Evolutionary conservation across 1,140 invertebrate genomes (phyloP).

Genomic region (Rhopalosiphum padi): DNA sequence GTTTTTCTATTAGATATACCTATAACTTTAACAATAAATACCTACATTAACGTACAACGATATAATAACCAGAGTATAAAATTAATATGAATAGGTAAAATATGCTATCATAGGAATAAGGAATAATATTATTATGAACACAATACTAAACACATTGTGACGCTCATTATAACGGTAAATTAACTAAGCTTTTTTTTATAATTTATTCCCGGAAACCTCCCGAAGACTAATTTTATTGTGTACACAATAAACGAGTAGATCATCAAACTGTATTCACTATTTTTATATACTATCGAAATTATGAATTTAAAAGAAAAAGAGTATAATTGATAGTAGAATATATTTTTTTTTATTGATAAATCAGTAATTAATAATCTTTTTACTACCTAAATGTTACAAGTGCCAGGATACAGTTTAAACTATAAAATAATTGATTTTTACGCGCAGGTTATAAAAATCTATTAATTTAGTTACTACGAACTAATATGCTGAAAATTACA

Average conservation of each 20-base stretch:
- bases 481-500: too few relatives aligned
- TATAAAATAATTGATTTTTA: not conserved
- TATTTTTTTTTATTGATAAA: not conserved
- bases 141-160: not conserved
- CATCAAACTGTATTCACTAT: not conserved
- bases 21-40: not conserved
- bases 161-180: not conserved
- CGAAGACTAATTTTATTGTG: not conserved
- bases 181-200: not conserved
- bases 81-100: not conserved
- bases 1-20: not conserved
- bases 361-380: not conserved
- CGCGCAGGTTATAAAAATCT: too few relatives aligned
- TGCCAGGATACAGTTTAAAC: not conserved
- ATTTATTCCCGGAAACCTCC: not conserved
- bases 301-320: not conserved
- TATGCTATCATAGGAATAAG: not conserved
- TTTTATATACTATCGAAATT: too few relatives aligned
- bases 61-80: not conserved
- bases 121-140: not conserved
- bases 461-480: too few relatives aligned
- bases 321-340: not conserved
- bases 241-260: not conserved
- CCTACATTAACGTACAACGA: not conserved
- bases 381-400: not conserved